These are phyloP conservation scores for Dromius quadrimaculatus DNA, from an alignment of 2,888 invertebrate genomes.

Conservation along the genomic window DNA sequence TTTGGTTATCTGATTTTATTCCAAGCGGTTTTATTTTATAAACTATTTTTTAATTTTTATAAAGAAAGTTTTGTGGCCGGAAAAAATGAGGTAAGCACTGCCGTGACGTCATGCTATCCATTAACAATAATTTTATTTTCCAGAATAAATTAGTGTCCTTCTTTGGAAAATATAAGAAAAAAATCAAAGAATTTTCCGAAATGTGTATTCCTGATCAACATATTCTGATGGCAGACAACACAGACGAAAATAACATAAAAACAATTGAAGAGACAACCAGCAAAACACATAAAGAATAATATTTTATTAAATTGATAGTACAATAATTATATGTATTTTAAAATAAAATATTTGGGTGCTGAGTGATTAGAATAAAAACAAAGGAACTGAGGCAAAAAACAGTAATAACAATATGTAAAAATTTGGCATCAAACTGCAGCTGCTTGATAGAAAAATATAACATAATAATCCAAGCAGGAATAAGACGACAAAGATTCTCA, in stretches of 20 bases:
- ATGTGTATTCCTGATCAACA: conserved; percentile 7
- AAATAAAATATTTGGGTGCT: too few species aligned
- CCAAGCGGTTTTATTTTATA: neutral
- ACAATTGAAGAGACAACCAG: neutral
- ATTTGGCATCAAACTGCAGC: too few species aligned
- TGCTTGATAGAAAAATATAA: neutral
- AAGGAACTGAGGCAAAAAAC: neutral
- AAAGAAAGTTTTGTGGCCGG: neutral
- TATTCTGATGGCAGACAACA: neutral
- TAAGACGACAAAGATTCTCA: neutral
- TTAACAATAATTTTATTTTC: neutral
- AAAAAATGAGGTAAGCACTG: neutral
- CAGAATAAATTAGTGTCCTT: neutral
- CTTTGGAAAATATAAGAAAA: neutral
- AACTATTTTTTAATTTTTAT: neutral
- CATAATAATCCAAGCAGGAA: neutral
- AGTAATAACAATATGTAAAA: conserved; percentile 8
- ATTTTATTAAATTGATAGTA: too few species aligned
- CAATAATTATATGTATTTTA: too few species aligned
- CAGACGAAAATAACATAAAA: neutral
- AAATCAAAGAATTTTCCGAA: conserved; percentile 4
- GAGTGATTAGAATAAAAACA: too few species aligned
- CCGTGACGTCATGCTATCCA: neutral
- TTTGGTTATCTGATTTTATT: conserved; percentile 2
- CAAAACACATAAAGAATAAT: neutral